Evolutionary conservation across 2,797 vertebrate species (phyloP), one percentile per base, ranked within the genome.

Genomic region (Halcyon leucocephala): DNA sequence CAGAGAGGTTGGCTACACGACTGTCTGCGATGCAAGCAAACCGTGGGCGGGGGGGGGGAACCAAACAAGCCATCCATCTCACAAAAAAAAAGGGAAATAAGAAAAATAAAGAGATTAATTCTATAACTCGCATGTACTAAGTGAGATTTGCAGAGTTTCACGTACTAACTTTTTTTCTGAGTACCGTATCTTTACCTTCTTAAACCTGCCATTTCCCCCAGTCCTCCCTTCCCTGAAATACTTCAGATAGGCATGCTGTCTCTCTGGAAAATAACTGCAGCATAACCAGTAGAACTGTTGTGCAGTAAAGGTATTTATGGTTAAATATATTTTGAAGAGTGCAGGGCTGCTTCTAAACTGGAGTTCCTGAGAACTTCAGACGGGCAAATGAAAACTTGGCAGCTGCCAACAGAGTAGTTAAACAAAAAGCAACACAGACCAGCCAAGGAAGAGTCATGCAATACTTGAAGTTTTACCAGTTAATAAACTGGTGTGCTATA

Each of bases 21-120:
- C 0, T 31, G 65, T 72, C 69, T 77, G 39, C 2, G 10, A 57
- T 10, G 48, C 26, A 29, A 52, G 28, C 51, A 52, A 29, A 52
- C 28, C 14, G 9, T 16, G 24, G 24, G 22, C 7, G n/a, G n/a
- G n/a, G 24, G 24, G 48, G 48, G 13, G 48, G 48, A 25, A 25
- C 48, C 12, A 69, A 71, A 48, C 20, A 67, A 88, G 42, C 4
- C 18, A 52, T 7, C 15, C 26, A 52, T 35, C 25, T 65, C 60
- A 82, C 1, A n/a, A 21, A 13, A n/a, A 46, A 57, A 33, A 19
- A 1, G 3, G 1, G 12, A 29, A 24, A 4, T 19, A 21, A 25
- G 7, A 21, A 41, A 39, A 60, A 24, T 1, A 41, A 20, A 60
- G 9, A 70, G 16, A 10, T 18, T 8, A 61, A 61, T 35, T 76